These are phyloP conservation scores for Cosmia pyralina DNA, from an alignment of 2,888 invertebrate genomes.

Conservation along the genomic window DNA sequence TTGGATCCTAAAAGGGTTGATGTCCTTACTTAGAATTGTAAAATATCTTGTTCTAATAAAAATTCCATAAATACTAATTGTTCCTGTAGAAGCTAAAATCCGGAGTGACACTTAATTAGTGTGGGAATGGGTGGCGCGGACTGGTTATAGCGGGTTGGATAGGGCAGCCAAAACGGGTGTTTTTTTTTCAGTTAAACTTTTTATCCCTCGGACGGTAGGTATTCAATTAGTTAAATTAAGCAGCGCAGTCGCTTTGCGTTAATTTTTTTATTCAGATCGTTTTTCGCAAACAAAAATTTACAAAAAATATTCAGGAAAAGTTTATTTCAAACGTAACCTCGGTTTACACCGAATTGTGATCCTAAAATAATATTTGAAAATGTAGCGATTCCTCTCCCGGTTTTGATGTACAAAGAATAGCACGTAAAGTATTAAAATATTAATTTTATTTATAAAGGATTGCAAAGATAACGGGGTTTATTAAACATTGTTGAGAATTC, in stretches of 20 bases:
- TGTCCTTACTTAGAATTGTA: constrained; percentile 23
- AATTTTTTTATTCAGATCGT: constrained; percentile 29
- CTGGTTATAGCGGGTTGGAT: constrained; percentile 28
- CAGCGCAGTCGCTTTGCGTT: constrained; percentile 50
- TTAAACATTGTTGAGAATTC: neutral
- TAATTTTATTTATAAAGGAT: constrained; percentile 14
- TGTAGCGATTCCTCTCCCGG: constrained; percentile 10
- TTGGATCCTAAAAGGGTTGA: neutral
- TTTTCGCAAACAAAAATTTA: constrained; percentile 35
- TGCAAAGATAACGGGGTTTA: neutral
- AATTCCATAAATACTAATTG: constrained; percentile 45
- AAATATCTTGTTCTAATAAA: constrained; percentile 50
- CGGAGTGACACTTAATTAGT: constrained; percentile 67
- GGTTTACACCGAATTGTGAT: constrained; percentile 24
- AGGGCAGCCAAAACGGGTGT: constrained; percentile 48
- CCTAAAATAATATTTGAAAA: constrained; percentile 57
- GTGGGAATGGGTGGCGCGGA: constrained; percentile 25
- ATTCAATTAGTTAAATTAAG: constrained; percentile 70
- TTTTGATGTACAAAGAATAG: constrained; percentile 19
- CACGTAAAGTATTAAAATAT: constrained; percentile 5
- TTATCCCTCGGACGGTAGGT: constrained; percentile 55
- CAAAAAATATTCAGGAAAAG: constrained; percentile 22
- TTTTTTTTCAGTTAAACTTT: constrained; percentile 61
- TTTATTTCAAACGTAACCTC: constrained; percentile 15
- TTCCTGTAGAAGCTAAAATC: constrained; percentile 52